Conservation (phyloP, 2,888 invertebrate genomes). For the Darwinula stevensoni region DNA sequence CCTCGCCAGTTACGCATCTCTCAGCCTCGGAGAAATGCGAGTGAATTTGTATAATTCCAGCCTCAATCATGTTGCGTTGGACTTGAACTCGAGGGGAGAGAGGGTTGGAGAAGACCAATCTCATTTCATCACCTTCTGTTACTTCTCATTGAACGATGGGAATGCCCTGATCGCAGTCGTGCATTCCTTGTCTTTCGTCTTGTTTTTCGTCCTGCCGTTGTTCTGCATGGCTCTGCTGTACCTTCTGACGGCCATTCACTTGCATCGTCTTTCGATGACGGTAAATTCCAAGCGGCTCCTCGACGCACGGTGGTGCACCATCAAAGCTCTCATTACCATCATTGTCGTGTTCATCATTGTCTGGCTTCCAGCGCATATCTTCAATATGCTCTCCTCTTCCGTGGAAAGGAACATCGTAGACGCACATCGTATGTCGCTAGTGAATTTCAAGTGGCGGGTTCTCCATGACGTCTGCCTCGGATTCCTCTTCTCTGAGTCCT, state of each 20-base stretch:
- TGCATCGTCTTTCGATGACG: background rate
- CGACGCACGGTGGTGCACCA: background rate
- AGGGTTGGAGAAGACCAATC: background rate
- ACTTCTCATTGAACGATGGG: background rate
- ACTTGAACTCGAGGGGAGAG: background rate
- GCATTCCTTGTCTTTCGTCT: background rate
- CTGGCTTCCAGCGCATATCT: constrained; percentile 7
- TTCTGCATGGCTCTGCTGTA: background rate
- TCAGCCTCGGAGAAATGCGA: background rate
- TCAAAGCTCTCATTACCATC: constrained; percentile 6
- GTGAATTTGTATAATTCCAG: background rate
- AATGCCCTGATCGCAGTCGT: background rate
- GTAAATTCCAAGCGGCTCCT: background rate
- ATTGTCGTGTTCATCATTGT: constrained; percentile 7
- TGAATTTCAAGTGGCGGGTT: constrained; percentile 1
- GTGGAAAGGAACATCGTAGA: background rate
- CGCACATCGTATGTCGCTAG: background rate
- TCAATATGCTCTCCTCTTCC: background rate
- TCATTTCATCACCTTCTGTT: background rate
- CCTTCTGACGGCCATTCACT: background rate
- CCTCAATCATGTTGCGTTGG: background rate
- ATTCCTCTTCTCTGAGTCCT: constrained; percentile 4
- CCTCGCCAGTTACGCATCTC: background rate
- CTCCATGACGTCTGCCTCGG: constrained; percentile 6
- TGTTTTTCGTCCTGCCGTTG: background rate